These are phyloP conservation scores for Potorous gilbertii DNA, from an alignment of 2,797 vertebrate genomes.

Conservation along the genomic window DNA sequence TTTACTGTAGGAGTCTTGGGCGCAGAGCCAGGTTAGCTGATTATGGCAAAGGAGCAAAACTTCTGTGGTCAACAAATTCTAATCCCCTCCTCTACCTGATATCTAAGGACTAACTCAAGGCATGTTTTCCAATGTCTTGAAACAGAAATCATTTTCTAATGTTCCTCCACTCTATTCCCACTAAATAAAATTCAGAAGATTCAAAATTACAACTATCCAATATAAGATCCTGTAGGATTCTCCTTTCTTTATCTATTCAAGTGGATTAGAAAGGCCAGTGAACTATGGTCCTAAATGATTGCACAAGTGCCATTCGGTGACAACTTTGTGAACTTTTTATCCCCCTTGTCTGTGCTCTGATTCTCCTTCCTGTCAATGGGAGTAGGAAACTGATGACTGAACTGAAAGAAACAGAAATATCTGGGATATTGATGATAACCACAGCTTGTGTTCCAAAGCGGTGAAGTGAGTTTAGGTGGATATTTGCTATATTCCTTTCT, in stretches of 20 bases:
- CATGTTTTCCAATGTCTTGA: slow-evolving; percentile 54
- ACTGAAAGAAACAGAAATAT: background rate
- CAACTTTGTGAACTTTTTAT: slow-evolving; percentile 13
- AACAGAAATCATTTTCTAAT: slow-evolving; percentile 36
- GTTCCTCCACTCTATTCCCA: slow-evolving; percentile 50
- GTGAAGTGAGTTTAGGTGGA: background rate
- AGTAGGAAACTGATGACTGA: slow-evolving; percentile 8
- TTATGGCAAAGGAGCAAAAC: slow-evolving; percentile 58
- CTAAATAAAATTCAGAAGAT: slow-evolving; percentile 57
- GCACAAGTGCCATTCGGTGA: slow-evolving; percentile 11
- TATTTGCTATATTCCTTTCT: slow-evolving; percentile 30
- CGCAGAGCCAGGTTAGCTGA: slow-evolving; percentile 55
- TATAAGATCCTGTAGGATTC: slow-evolving; percentile 1
- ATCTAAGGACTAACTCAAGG: slow-evolving; percentile 30
- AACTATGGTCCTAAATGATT: slow-evolving; percentile 32
- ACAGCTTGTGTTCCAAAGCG: background rate
- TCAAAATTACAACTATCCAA: slow-evolving; percentile 58
- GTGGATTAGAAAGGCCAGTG: slow-evolving; percentile 2
- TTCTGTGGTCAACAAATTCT: slow-evolving; percentile 58
- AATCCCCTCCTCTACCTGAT: slow-evolving; percentile 25
- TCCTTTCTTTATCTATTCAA: slow-evolving; percentile 42
- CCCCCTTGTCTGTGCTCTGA: slow-evolving; percentile 28
- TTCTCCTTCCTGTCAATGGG: slow-evolving; percentile 27
- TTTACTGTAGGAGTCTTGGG: slow-evolving; percentile 22
- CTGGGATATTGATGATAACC: slow-evolving; percentile 17